These are phyloP conservation scores for Lepidotrigona ventralis DNA, from an alignment of 1,140 invertebrate species.

Conservation along the genomic window DNA sequence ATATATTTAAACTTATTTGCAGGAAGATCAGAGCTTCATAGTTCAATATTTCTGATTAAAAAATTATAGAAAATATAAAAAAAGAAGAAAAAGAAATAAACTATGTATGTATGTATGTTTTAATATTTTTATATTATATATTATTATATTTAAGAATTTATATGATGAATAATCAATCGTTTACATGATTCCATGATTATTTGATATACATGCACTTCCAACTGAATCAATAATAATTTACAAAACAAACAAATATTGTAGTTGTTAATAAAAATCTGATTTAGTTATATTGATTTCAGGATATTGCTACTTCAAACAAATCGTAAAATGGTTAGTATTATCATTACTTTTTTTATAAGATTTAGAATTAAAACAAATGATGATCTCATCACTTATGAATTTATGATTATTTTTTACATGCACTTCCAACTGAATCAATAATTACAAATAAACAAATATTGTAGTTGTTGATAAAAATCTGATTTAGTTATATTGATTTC, in stretches of 20 bases:
- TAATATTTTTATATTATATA: neutral
- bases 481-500: conserved; percentile 30
- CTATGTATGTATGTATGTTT: neutral
- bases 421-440: conserved; percentile 72
- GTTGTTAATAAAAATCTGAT: conserved; percentile 4
- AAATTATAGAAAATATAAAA: neutral
- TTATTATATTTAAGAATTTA: neutral
- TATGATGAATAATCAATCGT: conserved; percentile 24
- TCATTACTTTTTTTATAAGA: neutral
- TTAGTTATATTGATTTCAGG: conserved; percentile 19
- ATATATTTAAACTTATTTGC: conserved; percentile 17
- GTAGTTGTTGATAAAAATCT: conserved; percentile 1
- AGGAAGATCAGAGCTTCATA: neutral
- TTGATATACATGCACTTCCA: conserved; percentile 66
- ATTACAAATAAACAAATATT: too few relatives aligned
- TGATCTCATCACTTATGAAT: conserved; percentile 59
- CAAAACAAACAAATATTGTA: neutral
- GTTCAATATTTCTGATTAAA: neutral
- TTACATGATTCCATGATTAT: conserved; percentile 59
- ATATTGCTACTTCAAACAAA: neutral
- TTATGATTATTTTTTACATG: conserved; percentile 68
- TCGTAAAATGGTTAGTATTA: conserved; percentile 15
- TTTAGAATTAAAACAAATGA: conserved; percentile 38
- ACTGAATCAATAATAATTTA: conserved; percentile 47
- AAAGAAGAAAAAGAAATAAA: neutral